Evolutionary conservation across 2,113 vertebrate genomes (phyloP).

Genomic region (Campylorhamphus procurvoides): DNA sequence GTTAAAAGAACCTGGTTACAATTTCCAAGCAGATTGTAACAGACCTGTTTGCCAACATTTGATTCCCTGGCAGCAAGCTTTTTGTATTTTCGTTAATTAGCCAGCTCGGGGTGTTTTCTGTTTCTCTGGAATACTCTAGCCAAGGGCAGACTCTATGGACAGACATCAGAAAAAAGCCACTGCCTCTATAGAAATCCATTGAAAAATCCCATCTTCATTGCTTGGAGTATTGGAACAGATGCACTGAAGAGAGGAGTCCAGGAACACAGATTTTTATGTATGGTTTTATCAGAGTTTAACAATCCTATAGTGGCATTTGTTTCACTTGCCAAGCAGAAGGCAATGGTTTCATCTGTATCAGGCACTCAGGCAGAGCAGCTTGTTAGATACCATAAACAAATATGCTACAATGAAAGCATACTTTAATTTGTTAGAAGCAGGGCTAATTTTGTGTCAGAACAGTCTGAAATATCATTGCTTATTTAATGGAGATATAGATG

Average conservation of each 20-base stretch:
- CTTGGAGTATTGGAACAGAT: slow-evolving; percentile 20
- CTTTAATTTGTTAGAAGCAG: slow-evolving; percentile 27
- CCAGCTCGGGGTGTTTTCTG: neutral
- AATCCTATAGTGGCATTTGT: neutral
- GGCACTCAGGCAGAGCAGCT: slow-evolving; percentile 16
- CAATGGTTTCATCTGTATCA: slow-evolving; percentile 19
- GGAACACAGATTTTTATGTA: slow-evolving; percentile 37
- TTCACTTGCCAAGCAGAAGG: slow-evolving; percentile 55
- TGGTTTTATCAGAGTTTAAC: slow-evolving; percentile 17
- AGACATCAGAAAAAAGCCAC: neutral
- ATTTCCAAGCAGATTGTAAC: no score
- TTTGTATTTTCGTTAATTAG: slow-evolving; percentile 36
- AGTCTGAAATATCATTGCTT: neutral
- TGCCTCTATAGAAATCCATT: neutral
- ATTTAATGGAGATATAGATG: neutral
- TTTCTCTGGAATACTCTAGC: neutral
- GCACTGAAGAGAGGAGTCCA: neutral
- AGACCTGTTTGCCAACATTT: slow-evolving; percentile 48
- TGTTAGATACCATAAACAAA: slow-evolving; percentile 57
- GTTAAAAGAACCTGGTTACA: no score
- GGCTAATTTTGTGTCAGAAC: neutral
- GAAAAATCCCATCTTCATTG: neutral
- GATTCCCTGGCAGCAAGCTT: slow-evolving; percentile 31
- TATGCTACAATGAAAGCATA: slow-evolving; percentile 37
- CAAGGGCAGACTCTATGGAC: slow-evolving; percentile 9